phyloP scores from a whole-genome alignment of 2,888 invertebrate species.

The Dione vanillae region DNA sequence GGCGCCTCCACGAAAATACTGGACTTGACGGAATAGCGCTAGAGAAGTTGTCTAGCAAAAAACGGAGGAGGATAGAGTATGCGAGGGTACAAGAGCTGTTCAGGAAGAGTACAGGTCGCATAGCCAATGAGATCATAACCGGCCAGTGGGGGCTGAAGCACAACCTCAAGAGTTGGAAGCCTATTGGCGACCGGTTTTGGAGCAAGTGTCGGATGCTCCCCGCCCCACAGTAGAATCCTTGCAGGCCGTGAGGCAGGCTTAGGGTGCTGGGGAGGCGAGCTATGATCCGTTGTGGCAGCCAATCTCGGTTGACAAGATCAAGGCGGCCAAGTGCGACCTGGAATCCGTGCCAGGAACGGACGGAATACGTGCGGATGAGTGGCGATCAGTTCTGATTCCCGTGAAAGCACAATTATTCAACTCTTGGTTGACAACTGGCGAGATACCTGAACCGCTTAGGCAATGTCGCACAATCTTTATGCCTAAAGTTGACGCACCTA shows the following conservation, averaged over 20 bases:
- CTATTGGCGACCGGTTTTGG: slow-evolving; percentile 45
- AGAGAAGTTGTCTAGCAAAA: slow-evolving; percentile 19
- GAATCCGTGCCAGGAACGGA: slow-evolving; percentile 49
- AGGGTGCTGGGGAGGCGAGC: too few relatives aligned
- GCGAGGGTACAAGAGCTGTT: slow-evolving; percentile 44
- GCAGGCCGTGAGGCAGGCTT: slow-evolving; percentile 19
- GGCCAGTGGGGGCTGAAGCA: slow-evolving; percentile 41
- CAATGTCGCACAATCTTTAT: slow-evolving; percentile 48
- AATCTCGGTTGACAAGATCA: too few relatives aligned
- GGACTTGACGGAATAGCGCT: not conserved
- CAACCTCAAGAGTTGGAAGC: slow-evolving; percentile 42
- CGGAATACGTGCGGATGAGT: slow-evolving; percentile 44
- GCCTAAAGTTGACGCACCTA: slow-evolving; percentile 47
- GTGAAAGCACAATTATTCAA: slow-evolving; percentile 42
- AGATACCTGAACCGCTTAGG: slow-evolving; percentile 39
- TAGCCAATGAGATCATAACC: slow-evolving; percentile 45
- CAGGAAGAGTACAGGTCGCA: slow-evolving; percentile 38
- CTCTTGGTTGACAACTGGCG: slow-evolving; percentile 39
- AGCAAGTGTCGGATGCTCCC: slow-evolving; percentile 1
- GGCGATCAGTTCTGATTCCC: slow-evolving; percentile 40
- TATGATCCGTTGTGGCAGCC: too few relatives aligned
- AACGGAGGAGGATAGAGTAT: slow-evolving; percentile 43
- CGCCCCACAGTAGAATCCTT: not conserved
- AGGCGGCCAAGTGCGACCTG: not conserved
- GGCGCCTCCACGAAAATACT: too few relatives aligned